Conservation (phyloP, 2,113 vertebrate species). For the Helogale parvula region DNA sequence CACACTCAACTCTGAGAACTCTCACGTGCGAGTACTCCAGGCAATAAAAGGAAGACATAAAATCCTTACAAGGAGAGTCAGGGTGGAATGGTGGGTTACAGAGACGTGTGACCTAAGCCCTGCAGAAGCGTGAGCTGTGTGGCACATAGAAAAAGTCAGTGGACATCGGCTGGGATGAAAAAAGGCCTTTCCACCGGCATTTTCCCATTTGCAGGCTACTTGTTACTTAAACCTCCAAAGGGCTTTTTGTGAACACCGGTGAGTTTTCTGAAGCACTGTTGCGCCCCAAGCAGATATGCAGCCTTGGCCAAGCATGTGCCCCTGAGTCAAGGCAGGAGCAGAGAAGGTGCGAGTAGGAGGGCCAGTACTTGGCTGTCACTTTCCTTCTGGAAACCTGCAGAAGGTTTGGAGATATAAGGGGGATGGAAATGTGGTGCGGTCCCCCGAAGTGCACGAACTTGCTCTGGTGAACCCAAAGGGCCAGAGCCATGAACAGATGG, state of each 20-base stretch:
- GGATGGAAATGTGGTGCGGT: background rate
- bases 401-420: background rate
- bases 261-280: background rate
- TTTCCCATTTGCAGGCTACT: background rate
- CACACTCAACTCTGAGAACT: background rate
- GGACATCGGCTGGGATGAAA: background rate
- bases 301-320: accelerated
- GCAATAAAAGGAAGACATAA: background rate
- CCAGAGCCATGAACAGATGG: background rate
- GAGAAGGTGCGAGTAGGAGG: no score
- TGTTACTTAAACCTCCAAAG: background rate
- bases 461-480: background rate
- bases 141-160: background rate
- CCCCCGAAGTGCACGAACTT: background rate
- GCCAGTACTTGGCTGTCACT: no score
- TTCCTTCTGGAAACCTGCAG: background rate
- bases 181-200: background rate
- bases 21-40: background rate
- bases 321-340: background rate
- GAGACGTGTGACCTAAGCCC: background rate
- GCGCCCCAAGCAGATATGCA: no score
- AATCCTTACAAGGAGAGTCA: background rate
- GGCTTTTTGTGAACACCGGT: background rate
- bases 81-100: background rate
- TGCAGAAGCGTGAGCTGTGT: background rate